Evolutionary conservation across 2,797 vertebrate genomes (phyloP), one percentile per base, ranked within the genome.

Genomic region (Okamejei kenojei): DNA sequence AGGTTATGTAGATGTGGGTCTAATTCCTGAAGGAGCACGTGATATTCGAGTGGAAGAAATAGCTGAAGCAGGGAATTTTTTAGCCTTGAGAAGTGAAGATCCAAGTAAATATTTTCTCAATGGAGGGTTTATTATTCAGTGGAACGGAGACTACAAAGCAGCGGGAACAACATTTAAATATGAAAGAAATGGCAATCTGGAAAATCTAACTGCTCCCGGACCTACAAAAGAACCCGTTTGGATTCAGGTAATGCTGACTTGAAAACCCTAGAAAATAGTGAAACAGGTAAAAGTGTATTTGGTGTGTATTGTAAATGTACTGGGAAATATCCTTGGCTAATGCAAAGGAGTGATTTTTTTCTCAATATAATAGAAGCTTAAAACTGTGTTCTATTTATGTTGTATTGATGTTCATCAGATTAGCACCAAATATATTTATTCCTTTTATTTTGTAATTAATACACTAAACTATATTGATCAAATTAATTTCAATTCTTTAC

Each of bases 91-190:
- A 94, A 97, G 97, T 93, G 95, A 96, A 94, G 95, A 96, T 92
- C 96, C 97, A 0, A 97, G 97, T 93, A 97, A 98, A 80, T 98
- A 99, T 94, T 99, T 97, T 94, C 97, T 99, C 93, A 99, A 99
- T 45, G 99, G 99, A 93, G 98, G 98, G 93, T 99, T 96, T 95
- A 98, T 99, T 95, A 99, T 99, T 96, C 99, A 99, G 94, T 99
- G 99, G 99, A 99, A 98, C 7, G 98, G 99, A 23, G 98, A 99
- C 95, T 99, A 99, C 92, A 96, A 97, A 94, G 96, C 98, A 11
- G 98, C 98, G 0, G 98, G 98, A 93, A 98, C 98, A 0, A 93
- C 97, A 65, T 99, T 99, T 96, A 97, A 96, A 93, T 99, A 99
- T 0, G 97, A 98, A 81, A 97, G 98, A 94, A 97, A 94, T 19